Conservation (phyloP, 2,113 vertebrate species). For the Tympanuchus pallidicinctus region DNA sequence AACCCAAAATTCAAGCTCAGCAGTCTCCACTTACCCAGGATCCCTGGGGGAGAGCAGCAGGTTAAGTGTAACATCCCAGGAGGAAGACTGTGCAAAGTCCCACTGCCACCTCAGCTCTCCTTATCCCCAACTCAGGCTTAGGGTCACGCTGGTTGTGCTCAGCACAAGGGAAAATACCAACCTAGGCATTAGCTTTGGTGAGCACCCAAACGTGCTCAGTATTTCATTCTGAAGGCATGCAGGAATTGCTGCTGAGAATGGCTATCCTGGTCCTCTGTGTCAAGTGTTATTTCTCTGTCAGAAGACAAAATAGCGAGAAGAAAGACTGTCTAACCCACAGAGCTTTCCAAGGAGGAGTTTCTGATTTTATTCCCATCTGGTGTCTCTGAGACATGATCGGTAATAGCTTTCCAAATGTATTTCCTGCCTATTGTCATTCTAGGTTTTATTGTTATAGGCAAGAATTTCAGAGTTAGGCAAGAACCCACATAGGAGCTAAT, state of each 20-base stretch:
- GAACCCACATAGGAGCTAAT: neutral
- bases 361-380: conserved; percentile 6
- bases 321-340: neutral
- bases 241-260: neutral
- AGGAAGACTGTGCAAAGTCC: neutral
- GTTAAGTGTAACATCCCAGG: neutral
- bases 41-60: neutral
- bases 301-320: neutral
- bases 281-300: neutral
- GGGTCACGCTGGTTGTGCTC: neutral
- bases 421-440: conserved; percentile 10
- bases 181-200: neutral
- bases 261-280: neutral
- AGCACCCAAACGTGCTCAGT: neutral
- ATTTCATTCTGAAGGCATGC: neutral
- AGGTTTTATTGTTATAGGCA: conserved; percentile 9
- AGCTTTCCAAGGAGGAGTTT: neutral
- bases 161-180: neutral
- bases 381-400: neutral
- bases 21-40: rapidly evolving
- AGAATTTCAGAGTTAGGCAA: neutral
- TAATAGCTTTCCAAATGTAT: conserved; percentile 16
- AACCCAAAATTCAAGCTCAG: neutral
- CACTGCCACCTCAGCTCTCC: neutral
- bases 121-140: neutral